Conservation (phyloP, 1,140 invertebrate genomes). For the Cryptotermes secundus region DNA sequence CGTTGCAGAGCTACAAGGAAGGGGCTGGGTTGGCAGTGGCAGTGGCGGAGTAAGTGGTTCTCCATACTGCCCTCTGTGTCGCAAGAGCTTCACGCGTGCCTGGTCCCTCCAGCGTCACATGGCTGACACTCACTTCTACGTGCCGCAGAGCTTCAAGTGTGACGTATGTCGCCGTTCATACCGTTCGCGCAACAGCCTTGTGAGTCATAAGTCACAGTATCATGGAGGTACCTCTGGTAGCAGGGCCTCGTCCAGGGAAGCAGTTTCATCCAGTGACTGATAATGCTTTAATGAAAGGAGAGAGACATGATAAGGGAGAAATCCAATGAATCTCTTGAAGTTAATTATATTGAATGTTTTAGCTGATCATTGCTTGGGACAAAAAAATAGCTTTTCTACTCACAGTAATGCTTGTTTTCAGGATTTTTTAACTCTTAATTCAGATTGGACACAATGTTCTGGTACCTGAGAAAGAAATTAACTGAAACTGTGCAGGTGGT, state of each 20-base stretch:
- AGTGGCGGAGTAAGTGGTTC: neutral
- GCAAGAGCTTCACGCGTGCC: constrained; percentile 53
- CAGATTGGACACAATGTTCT: too few species aligned
- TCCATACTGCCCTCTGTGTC: constrained; percentile 52
- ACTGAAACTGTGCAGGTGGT: too few species aligned
- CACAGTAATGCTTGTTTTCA: neutral
- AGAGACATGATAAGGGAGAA: neutral
- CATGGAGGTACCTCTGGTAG: constrained; percentile 42
- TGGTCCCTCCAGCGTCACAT: constrained; percentile 57
- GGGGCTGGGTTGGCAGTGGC: constrained; percentile 31
- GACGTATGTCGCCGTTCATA: constrained; percentile 54
- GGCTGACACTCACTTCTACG: constrained; percentile 55
- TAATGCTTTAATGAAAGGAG: neutral
- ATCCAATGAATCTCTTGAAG: neutral
- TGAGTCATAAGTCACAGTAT: constrained; percentile 57
- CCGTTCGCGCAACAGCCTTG: constrained; percentile 55
- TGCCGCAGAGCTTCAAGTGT: constrained; percentile 52
- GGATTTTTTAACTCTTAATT: neutral
- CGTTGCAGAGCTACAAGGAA: constrained; percentile 34
- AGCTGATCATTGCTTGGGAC: neutral
- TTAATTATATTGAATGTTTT: neutral
- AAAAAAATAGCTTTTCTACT: neutral
- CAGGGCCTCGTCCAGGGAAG: neutral
- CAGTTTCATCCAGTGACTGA: neutral
- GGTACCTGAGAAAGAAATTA: too few species aligned